Evolutionary conservation across 2,113 vertebrate genomes (phyloP), one percentile per base, ranked within the genome.

Genomic region (Tetrao urogallus): DNA sequence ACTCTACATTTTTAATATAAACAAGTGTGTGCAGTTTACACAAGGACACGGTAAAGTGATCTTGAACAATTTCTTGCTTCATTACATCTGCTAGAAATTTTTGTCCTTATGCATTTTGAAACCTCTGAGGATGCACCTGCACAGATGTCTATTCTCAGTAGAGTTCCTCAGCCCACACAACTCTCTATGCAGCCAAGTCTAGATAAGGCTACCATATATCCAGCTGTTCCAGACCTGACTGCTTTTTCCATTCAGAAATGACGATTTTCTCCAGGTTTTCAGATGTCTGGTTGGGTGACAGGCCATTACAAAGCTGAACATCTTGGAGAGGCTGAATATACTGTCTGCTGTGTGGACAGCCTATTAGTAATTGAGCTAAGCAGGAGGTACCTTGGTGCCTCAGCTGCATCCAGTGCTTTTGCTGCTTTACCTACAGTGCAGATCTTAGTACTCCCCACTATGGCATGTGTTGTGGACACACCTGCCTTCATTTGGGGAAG

Each of bases 1-100:
- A 30, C 66, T 64, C 18, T 47, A 70, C 47, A 28, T 50, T 93
- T 83, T 80, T 91, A 91, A 89, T 71, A 88, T 76, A 91, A 96
- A 92, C 40, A 92, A 92, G 21, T 38, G 24, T 66, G 10, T 79
- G 24, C 58, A 85, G 81, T 90, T 96, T 93, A 89, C 79, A 72
- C 24, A 48, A 70, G 28, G 27, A 64, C 60, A 21, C 30, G 50
- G 64, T 88, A 92, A 94, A 88, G 84, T 74, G 72, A 94, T 92
- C 82, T 63, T 79, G 87, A 93, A 74, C 78, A 80, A 91, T 73
- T 76, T 40, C 27, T 93, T 88, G 6, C 54, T 87, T 48, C 28
- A 40, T 36, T 91, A 80, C 48, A 85, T 94, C 74, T 95, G 91
- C 64, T 76, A 89, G 66, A 94, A 89, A 80, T 63, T 70, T 89